These are phyloP conservation scores for Australoheros facetus DNA, from an alignment of 2,797 vertebrate species.

Conservation along the genomic window DNA sequence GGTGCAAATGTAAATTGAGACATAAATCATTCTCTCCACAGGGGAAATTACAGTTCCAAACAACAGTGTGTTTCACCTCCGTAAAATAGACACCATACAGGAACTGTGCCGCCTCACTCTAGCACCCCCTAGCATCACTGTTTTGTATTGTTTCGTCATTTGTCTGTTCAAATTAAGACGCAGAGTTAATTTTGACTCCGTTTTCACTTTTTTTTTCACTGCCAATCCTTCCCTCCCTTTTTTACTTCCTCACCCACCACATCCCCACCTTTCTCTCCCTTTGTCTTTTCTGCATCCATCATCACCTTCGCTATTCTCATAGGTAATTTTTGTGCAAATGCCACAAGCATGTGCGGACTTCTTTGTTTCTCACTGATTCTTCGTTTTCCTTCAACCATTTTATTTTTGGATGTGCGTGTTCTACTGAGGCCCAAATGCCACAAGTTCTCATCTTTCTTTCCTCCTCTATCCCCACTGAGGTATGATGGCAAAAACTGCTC, in stretches of 20 bases:
- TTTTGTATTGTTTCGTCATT: too few species aligned
- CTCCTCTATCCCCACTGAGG: background rate
- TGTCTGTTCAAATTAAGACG: too few species aligned
- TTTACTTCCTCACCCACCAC: background rate
- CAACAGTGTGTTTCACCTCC: slow-evolving; percentile 2
- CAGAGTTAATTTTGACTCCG: too few species aligned
- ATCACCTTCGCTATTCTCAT: background rate
- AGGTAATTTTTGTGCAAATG: background rate
- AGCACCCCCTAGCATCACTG: slow-evolving; percentile 8
- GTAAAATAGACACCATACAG: background rate
- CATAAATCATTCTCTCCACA: slow-evolving; percentile 37
- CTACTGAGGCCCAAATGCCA: too few species aligned
- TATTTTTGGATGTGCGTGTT: too few species aligned
- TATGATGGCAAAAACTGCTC: background rate
- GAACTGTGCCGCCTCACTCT: background rate
- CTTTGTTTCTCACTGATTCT: too few species aligned
- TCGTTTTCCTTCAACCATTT: too few species aligned
- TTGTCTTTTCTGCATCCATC: background rate
- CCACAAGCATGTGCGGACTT: background rate
- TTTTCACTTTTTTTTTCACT: too few species aligned
- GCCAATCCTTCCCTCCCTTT: too few species aligned
- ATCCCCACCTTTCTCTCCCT: too few species aligned
- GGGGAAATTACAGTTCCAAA: slow-evolving; percentile 27
- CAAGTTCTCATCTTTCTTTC: background rate
- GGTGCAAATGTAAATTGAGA: slow-evolving; percentile 33